phyloP scores from a whole-genome alignment of 2,113 vertebrate species.

The Tragelaphus strepsiceros region DNA sequence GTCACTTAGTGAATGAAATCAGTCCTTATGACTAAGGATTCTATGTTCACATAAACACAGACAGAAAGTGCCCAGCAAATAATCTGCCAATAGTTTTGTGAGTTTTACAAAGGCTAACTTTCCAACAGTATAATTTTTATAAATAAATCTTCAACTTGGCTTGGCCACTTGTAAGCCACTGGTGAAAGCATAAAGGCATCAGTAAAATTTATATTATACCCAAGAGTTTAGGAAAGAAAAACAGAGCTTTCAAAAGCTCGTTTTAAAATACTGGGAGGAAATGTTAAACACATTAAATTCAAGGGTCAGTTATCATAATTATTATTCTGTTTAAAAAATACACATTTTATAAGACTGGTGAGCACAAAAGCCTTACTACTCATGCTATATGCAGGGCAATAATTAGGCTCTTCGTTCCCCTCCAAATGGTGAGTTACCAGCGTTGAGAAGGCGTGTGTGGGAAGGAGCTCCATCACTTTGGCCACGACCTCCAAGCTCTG shows the following conservation, averaged over 20 bases:
- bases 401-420: not conserved
- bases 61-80: not conserved
- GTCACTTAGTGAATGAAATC: not conserved
- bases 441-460: slow-evolving; percentile 95
- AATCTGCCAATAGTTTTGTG: not conserved
- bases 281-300: not conserved
- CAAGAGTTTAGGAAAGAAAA: not conserved
- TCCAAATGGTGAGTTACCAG: slow-evolving; percentile 82
- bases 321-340: not conserved
- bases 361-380: not conserved
- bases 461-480: slow-evolving; percentile 98
- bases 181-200: not conserved
- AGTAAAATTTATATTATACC: not conserved
- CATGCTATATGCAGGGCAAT: not conserved
- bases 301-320: not conserved
- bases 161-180: not conserved
- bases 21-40: not conserved
- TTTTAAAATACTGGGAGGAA: not conserved
- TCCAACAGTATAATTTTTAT: not conserved
- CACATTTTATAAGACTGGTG: not conserved
- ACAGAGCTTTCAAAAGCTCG: not conserved
- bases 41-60: not conserved
- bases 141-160: not conserved
- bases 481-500: slow-evolving; percentile 99
- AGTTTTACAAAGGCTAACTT: not conserved